These are phyloP conservation scores for Brevipalpus yothersi DNA, from an alignment of 1,140 invertebrate species.

Conservation along the genomic window DNA sequence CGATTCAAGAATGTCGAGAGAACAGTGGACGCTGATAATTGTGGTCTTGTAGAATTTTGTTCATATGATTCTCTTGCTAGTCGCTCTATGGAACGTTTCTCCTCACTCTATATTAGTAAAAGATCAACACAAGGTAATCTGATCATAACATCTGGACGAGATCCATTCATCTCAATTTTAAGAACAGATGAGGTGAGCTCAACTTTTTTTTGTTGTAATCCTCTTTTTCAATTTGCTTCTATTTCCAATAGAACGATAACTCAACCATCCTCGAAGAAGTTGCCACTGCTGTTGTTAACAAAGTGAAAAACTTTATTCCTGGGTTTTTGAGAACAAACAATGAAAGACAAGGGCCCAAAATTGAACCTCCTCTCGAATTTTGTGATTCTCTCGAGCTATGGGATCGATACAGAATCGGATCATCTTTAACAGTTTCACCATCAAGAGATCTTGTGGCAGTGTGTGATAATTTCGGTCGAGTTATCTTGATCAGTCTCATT, in stretches of 20 bases:
- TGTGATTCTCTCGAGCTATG: conserved; percentile 46
- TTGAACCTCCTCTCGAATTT: conserved; percentile 21
- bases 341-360: conserved; percentile 17
- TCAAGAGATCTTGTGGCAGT: conserved; percentile 50
- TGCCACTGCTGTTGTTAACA: conserved; percentile 60
- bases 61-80: conserved; percentile 64
- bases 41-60: conserved; percentile 32
- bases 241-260: conserved; percentile 30
- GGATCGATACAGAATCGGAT: conserved; percentile 46
- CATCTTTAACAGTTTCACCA: conserved; percentile 44
- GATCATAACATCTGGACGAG: conserved; percentile 47
- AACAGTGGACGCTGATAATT: conserved; percentile 47
- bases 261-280: conserved; percentile 52
- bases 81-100: conserved; percentile 45
- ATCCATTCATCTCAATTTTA: conserved; percentile 66
- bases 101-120: conserved; percentile 33
- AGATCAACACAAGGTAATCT: conserved; percentile 45
- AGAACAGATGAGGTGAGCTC: conserved; percentile 28
- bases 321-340: conserved; percentile 10
- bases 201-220: neutral
- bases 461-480: conserved; percentile 58
- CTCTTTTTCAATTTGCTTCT: conserved; percentile 1
- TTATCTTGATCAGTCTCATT: conserved; percentile 53
- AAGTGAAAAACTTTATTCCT: conserved; percentile 33
- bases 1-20: conserved; percentile 45